Conservation (phyloP, 2,113 vertebrate species). For the Deroptyus accipitrinus region DNA sequence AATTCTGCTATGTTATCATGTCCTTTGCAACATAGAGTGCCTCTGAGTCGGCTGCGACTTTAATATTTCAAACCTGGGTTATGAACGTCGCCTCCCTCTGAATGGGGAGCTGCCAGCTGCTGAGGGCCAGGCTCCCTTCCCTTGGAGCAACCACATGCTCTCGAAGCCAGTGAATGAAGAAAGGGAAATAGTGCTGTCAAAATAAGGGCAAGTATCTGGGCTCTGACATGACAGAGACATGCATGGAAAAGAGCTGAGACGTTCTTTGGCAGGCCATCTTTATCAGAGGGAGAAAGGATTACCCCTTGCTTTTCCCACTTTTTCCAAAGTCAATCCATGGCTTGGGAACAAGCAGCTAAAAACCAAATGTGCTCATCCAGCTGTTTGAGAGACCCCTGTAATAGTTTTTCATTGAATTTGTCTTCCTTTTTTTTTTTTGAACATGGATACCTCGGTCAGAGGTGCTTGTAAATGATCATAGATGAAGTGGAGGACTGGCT, state of each 20-base stretch:
- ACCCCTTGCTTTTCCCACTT: background rate
- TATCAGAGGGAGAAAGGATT: background rate
- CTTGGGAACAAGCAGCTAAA: background rate
- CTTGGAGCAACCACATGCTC: background rate
- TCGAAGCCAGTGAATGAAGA: background rate
- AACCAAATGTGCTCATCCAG: background rate
- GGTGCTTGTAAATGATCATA: background rate
- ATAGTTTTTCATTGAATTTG: background rate
- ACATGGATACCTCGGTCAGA: rapidly evolving
- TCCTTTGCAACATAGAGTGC: background rate
- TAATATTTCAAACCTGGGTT: constrained; percentile 44
- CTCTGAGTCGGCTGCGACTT: background rate
- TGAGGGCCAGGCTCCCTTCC: background rate
- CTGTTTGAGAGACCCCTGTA: background rate
- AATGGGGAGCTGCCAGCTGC: background rate
- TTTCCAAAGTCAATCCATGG: background rate
- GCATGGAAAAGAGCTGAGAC: background rate
- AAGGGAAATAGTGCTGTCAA: background rate
- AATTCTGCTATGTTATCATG: constrained; percentile 42
- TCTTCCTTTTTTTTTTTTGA: background rate
- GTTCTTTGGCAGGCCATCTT: background rate
- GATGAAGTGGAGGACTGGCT: background rate
- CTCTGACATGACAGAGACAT: rapidly evolving
- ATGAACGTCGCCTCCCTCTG: background rate
- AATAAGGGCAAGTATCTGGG: background rate